Conservation (phyloP, 2,113 vertebrate species). For the Onychorhynchus coronatus region DNA sequence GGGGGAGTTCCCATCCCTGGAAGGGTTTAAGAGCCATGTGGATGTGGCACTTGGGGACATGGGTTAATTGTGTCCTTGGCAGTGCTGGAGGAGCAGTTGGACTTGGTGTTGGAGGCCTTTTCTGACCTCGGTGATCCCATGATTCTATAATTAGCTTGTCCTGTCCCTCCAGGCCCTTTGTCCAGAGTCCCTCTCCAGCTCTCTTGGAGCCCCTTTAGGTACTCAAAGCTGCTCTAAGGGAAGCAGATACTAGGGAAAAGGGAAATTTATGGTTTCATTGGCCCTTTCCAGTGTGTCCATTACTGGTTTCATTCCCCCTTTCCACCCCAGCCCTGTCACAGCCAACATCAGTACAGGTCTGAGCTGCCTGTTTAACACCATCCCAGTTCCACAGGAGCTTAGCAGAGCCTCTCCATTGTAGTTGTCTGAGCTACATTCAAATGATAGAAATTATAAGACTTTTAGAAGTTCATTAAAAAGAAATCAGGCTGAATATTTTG, state of each 20-base stretch:
- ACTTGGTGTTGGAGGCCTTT: neutral
- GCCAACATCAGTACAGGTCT: neutral
- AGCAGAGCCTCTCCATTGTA: neutral
- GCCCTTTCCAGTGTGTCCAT: neutral
- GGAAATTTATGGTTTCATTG: neutral
- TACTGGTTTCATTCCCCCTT: neutral
- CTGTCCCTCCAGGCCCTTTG: neutral
- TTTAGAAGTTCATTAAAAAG: neutral
- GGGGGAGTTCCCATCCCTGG: too few species aligned
- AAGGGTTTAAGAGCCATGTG: fast-evolving
- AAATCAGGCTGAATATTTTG: neutral
- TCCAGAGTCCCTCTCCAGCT: neutral
- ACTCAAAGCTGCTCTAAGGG: neutral
- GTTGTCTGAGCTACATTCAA: neutral
- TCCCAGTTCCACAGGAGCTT: neutral
- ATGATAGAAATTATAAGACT: neutral
- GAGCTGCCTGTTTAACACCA: neutral
- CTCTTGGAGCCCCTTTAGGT: neutral
- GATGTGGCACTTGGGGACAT: neutral
- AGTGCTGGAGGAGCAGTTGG: neutral
- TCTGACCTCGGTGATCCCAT: neutral
- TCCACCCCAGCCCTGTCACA: neutral
- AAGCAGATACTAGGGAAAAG: neutral
- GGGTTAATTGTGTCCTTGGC: neutral
- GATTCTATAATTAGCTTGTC: neutral